phyloP scores from a whole-genome alignment of 37 sponge, comb jelly and placozoan genomes.

The Bolinopsis microptera region DNA sequence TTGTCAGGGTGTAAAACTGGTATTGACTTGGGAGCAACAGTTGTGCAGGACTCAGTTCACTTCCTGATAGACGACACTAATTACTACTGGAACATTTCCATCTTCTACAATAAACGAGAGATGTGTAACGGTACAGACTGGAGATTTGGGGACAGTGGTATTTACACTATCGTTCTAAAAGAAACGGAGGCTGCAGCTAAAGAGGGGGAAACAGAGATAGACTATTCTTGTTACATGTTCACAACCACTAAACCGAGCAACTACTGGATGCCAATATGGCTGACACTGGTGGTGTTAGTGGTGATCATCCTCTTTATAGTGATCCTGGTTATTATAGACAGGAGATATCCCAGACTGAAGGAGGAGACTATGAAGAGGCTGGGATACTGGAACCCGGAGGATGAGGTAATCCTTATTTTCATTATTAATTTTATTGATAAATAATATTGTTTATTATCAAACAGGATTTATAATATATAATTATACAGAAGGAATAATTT shows the following conservation, averaged over 20 bases:
- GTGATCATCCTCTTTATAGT: conserved; percentile 11
- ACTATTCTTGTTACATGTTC: neutral
- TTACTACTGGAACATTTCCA: conserved; percentile 5
- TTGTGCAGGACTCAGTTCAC: neutral
- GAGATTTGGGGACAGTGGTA: conserved; percentile 1
- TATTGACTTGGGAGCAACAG: neutral
- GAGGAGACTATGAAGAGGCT: neutral
- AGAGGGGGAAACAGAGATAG: too few species aligned
- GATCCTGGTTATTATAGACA: neutral
- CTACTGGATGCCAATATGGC: conserved; percentile 49
- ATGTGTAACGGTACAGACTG: neutral
- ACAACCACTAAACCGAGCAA: neutral
- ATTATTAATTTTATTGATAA: too few species aligned
- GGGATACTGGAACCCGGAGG: neutral
- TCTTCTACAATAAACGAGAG: neutral
- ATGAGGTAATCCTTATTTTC: neutral
- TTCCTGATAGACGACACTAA: conserved; percentile 50
- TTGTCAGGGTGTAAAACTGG: conserved; percentile 19
- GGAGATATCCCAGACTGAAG: neutral
- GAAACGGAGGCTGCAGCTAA: neutral
- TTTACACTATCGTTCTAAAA: conserved; percentile 23
- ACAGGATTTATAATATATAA: too few species aligned
- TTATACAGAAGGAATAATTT: too few species aligned
- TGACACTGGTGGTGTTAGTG: neutral
- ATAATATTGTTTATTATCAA: too few species aligned